phyloP scores from a whole-genome alignment of 2,797 vertebrate species.

The Pseudotriccus pelzelni region DNA sequence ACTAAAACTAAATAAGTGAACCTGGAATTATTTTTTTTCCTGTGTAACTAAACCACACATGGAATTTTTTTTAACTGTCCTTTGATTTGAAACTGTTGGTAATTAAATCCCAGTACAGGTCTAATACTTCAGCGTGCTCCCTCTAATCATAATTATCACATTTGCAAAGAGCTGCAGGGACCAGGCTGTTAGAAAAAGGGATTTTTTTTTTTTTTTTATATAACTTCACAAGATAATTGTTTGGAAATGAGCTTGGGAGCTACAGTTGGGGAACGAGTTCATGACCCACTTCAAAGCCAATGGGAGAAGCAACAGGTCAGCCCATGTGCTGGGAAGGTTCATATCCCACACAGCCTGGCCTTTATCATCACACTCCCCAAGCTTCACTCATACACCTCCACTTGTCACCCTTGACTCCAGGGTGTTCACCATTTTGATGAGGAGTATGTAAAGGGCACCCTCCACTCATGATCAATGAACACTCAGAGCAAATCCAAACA shows the following conservation, averaged over 20 bases:
- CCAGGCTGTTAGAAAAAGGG: not conserved
- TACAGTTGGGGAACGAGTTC: not conserved
- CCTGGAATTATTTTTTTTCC: not conserved
- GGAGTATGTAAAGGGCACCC: not conserved
- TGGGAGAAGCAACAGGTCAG: not conserved
- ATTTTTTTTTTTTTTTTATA: not conserved
- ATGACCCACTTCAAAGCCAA: not conserved
- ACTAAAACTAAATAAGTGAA: not conserved
- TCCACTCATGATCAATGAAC: not conserved
- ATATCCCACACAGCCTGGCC: not conserved
- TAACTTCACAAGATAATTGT: not conserved
- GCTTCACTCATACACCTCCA: not conserved
- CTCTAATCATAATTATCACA: conserved; percentile 4
- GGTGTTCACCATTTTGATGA: not conserved
- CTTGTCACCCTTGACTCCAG: not conserved
- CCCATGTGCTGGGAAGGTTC: not conserved
- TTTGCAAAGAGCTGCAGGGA: not conserved
- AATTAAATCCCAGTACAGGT: not conserved
- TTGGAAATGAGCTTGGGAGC: not conserved
- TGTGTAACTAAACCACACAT: not conserved
- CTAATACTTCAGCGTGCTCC: not conserved
- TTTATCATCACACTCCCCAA: not conserved
- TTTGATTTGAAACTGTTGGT: conserved; percentile 20
- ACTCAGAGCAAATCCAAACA: not conserved
- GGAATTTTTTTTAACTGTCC: not conserved